Evolutionary conservation across 2,797 vertebrate species (phyloP), one percentile per base, ranked within the genome.

Genomic region (Clamator glandarius): DNA sequence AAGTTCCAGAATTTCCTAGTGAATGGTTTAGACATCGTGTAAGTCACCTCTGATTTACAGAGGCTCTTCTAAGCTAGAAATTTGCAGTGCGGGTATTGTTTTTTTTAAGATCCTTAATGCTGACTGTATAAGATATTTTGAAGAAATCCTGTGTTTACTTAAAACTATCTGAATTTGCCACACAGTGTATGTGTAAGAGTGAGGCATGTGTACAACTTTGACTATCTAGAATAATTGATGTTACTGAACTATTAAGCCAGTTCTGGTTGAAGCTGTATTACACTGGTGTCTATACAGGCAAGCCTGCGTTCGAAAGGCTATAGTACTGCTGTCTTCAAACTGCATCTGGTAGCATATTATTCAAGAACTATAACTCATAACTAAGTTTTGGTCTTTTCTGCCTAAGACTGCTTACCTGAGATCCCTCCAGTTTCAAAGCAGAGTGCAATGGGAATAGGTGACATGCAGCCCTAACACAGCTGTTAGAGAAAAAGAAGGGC

Each of bases 141-240:
- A 89, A 80, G 28, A 85, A 84, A 59, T 58, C 1, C 4, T 24
- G 2, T 8, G 87, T 94, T 85, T 73, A 26, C 35, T 66, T 48
- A 1, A 74, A 80, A 48, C 2, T 17, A 62, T 20, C 2, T 35
- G 36, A 39, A 35, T 51, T 81, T 72, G 18, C n/a, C 64, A 8
- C 25, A 11, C 5, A 3, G 33, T 50, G 4, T 18, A 5, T 1
- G 0, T 28, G 12, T 62, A 33, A 0, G 1, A 39, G 24, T 39
- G 26, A 73, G 41, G 8, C 46, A 17, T 1, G 5, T 20, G 20
- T 24, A n/a, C 36, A 72, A 31, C 44, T 82, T 63, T 79, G 69
- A 59, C 12, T 70, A 15, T 25, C 9, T 23, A 44, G 36, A 70
- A 50, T 26, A 41, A 50, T 7, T 28, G 39, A 8, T 52, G 15